phyloP scores from a whole-genome alignment of 1,140 invertebrate genomes.

The Saxidomus purpurata region DNA sequence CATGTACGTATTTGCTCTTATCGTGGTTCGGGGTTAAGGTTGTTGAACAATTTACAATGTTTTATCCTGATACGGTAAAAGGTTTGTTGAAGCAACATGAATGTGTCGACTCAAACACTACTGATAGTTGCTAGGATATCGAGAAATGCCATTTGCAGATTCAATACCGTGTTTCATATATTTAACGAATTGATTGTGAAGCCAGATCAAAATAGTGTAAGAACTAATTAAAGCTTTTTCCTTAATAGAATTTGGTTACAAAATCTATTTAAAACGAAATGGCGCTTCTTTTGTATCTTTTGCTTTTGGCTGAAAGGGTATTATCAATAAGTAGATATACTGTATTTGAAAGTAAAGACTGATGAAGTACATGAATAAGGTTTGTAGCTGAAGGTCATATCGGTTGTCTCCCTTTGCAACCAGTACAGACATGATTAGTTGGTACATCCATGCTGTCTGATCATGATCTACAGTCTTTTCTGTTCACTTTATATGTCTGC shows the following conservation, averaged over 20 bases:
- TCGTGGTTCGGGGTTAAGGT: conserved; percentile 9
- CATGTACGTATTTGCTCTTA: conserved; percentile 17
- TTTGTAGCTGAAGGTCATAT: no score
- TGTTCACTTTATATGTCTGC: no score
- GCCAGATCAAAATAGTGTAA: neutral
- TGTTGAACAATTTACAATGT: conserved; percentile 51
- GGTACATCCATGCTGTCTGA: no score
- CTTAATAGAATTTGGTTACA: neutral
- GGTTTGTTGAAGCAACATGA: conserved; percentile 50
- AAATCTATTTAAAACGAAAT: neutral
- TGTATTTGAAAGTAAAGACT: no score
- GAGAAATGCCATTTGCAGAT: conserved; percentile 28
- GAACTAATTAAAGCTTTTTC: neutral
- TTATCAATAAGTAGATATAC: neutral
- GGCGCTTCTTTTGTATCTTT: neutral
- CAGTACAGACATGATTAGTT: no score
- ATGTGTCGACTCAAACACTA: conserved; percentile 49
- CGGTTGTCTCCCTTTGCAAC: no score
- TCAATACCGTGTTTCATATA: conserved; percentile 20
- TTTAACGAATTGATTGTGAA: neutral
- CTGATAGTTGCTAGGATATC: conserved; percentile 57
- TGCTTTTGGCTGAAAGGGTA: neutral
- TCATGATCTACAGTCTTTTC: no score
- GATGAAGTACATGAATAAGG: no score
- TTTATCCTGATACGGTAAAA: conserved; percentile 54